Base-by-base conservation (phyloP, 53 echinoderm and acorn worm genomes). In the Paracentrotus lividus region DNA sequence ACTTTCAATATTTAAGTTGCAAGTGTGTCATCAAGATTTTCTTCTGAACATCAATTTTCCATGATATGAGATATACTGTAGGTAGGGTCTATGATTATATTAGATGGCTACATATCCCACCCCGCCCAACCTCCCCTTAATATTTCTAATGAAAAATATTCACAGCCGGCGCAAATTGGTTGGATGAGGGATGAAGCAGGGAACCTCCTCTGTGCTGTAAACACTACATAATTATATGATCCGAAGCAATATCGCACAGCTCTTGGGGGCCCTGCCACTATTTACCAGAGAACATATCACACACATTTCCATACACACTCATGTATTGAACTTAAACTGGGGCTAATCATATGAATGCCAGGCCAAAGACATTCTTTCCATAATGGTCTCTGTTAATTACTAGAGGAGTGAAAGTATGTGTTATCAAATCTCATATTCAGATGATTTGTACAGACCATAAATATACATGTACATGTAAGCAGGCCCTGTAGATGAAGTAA, bases 121-220 rank as follows among this genome's bases (percentile, higher is more conserved):
- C 81, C 81, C 44, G 14, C 81, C 44, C 27, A 45, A n/a, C 81
- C 81, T 81, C 81, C 81, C n/a, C 81, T 81, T 81, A 47, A 81
- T 81, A 81, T 81, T n/a, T 81, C 47, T 81, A 81, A 81, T 81
- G 81, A 81, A 81, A 81, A 81, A 81, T 49, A n/a, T 81, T 81
- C 81, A 40, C 38, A 81, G 81, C 81, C 9, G 8, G 77, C 42
- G 21, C 27, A 81, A 81, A 81, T 47, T 81, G 81, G 81, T 81
- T 47, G 49, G 81, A 9, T 44, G 81, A 47, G 45, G 47, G 44
- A 81, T 81, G 6, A 24, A 13, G 49, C 81, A 47, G 12, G 81
- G n/a, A 43, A 72, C 72, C 81, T 44, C 81, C 44, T 81, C 81
- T 45, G 81, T 45, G 81, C 81, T 47, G 81, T 81, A 81, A 81